A percentile compares a stretch with the other conserved stretches of the same genome.
These are phyloP conservation scores for Aplochiton taeniatus DNA, from an alignment of 2,797 vertebrate genomes.

Conservation along the genomic window DNA sequence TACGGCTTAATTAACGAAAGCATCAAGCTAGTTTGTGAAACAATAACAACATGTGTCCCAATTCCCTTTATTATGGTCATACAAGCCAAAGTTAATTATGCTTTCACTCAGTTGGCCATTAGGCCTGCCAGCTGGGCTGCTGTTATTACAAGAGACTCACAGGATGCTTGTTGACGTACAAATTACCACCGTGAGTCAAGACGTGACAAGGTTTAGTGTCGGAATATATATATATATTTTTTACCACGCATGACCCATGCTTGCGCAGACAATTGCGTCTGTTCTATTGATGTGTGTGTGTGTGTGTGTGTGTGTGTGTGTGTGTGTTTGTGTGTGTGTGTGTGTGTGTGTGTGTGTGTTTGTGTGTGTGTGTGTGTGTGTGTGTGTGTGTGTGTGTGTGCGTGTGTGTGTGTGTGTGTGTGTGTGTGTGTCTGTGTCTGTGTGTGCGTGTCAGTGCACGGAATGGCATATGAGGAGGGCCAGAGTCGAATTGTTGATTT, in stretches of 20 bases:
- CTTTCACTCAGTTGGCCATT: slow-evolving; percentile 45
- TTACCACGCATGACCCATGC: background rate
- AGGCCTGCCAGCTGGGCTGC: slow-evolving; percentile 36
- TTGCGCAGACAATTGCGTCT: no score
- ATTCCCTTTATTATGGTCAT: slow-evolving; percentile 28
- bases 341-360: background rate
- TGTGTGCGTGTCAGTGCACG: background rate
- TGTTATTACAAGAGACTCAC: slow-evolving; percentile 23
- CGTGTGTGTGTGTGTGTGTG: slow-evolving; percentile 19
- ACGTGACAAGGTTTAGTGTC: no score
- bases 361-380: slow-evolving; percentile 1
- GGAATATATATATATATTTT: background rate
- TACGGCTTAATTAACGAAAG: no score
- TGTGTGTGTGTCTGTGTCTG: background rate
- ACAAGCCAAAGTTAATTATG: slow-evolving; percentile 48
- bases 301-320: no score
- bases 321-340: no score
- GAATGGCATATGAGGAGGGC: background rate
- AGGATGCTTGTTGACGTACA: no score
- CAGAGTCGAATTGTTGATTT: background rate
- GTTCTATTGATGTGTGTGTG: background rate
- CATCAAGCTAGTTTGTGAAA: slow-evolving; percentile 32
- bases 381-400: slow-evolving; percentile 8
- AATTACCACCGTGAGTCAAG: no score
- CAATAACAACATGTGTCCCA: slow-evolving; percentile 37